Percentiles rank a stretch among this genome's conserved stretches.
phyloP scores from a whole-genome alignment of 2,797 vertebrate species.

The Silurus aristotelis region DNA sequence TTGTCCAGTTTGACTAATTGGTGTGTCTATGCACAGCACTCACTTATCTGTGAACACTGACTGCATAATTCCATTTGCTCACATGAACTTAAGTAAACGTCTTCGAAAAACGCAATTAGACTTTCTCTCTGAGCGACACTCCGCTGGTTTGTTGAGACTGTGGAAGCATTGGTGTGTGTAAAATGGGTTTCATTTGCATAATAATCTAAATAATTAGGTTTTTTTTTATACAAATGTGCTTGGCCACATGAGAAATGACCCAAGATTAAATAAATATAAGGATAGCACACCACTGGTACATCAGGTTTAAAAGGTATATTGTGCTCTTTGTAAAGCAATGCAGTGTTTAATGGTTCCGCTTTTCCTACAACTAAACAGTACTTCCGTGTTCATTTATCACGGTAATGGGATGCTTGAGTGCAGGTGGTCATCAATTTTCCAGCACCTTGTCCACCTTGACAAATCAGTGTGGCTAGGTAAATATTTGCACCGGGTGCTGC shows the following conservation, averaged over 20 bases:
- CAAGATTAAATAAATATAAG: neutral
- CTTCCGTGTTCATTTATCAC: slow-evolving; percentile 37
- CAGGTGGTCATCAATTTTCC: slow-evolving; percentile 44
- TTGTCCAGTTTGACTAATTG: slow-evolving; percentile 45
- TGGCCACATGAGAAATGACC: neutral
- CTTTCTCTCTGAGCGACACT: neutral
- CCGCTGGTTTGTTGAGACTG: neutral
- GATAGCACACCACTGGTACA: neutral
- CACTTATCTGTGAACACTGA: neutral
- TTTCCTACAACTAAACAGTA: neutral
- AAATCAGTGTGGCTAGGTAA: slow-evolving; percentile 51
- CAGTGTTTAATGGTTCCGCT: neutral
- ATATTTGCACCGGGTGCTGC: slow-evolving; percentile 53
- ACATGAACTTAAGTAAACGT: neutral
- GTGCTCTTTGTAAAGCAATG: neutral
- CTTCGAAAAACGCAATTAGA: neutral
- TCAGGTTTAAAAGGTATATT: neutral
- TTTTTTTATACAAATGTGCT: neutral
- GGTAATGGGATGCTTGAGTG: slow-evolving; percentile 38
- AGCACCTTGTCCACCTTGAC: slow-evolving; percentile 39
- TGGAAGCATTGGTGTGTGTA: neutral
- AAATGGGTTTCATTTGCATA: neutral
- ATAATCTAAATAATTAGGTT: neutral
- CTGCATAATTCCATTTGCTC: neutral
- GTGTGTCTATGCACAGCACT: slow-evolving; percentile 23